Conservation (phyloP, 2,888 invertebrate genomes). For the Ennomos quercinarius region DNA sequence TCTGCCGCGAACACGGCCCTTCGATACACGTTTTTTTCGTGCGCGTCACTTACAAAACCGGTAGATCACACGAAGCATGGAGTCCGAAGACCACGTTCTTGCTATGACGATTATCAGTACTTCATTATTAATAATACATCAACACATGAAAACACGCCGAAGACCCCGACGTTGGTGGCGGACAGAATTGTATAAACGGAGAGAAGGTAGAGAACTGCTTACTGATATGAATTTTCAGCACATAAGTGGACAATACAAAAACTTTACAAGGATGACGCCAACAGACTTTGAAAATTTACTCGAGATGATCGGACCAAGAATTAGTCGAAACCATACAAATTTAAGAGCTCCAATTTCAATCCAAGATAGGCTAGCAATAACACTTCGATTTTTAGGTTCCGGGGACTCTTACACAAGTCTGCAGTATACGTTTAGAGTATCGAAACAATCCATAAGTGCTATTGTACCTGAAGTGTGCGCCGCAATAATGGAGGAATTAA, state of each 20-base stretch:
- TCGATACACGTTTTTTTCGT: no score
- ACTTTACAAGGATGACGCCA: slow-evolving; percentile 10
- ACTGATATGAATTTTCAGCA: slow-evolving; percentile 31
- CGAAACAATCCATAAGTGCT: slow-evolving; percentile 30
- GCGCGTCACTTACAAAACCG: no score
- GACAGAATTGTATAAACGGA: slow-evolving; percentile 40
- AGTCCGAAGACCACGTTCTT: slow-evolving; percentile 24
- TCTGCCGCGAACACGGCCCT: slow-evolving; percentile 1
- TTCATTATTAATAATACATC: slow-evolving; percentile 33
- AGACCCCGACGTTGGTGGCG: slow-evolving; percentile 37
- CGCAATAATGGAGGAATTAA: slow-evolving; percentile 30
- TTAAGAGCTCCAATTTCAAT: slow-evolving; percentile 29
- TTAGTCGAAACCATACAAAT: slow-evolving; percentile 28
- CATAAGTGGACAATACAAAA: slow-evolving; percentile 26
- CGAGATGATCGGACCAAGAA: slow-evolving; percentile 29
- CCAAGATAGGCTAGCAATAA: slow-evolving; percentile 30
- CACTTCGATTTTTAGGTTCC: slow-evolving; percentile 34
- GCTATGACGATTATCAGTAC: slow-evolving; percentile 32
- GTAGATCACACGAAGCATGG: no score
- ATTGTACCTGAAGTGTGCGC: slow-evolving; percentile 35
- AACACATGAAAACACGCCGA: slow-evolving; percentile 29
- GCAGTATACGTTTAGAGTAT: slow-evolving; percentile 33
- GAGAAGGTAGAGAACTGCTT: slow-evolving; percentile 29
- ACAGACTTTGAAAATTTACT: slow-evolving; percentile 33
- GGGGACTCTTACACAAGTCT: slow-evolving; percentile 31